phyloP scores from a whole-genome alignment of 2,113 vertebrate genomes.

The Saguinus imperator region DNA sequence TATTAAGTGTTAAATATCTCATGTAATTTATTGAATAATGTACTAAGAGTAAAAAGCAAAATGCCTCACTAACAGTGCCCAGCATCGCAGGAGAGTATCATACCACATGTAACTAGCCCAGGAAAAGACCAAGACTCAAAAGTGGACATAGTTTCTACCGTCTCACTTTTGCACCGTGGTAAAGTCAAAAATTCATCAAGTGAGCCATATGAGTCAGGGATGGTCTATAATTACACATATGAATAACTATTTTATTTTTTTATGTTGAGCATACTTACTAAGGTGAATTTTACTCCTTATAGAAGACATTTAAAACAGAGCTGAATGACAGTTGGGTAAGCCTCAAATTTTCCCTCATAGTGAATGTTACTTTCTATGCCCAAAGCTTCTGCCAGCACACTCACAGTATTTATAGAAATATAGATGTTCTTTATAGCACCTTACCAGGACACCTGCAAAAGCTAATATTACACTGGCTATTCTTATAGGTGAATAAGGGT shows the following conservation, averaged over 20 bases:
- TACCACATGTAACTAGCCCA: not conserved
- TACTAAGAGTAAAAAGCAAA: not conserved
- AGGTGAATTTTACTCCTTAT: not conserved
- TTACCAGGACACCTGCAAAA: not conserved
- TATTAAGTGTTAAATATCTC: not conserved
- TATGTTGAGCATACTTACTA: not conserved
- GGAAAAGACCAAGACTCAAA: not conserved
- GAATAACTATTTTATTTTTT: not conserved
- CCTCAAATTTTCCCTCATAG: slow-evolving; percentile 3
- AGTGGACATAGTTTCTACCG: not conserved
- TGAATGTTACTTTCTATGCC: not conserved
- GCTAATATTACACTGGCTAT: slow-evolving; percentile 18
- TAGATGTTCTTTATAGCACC: not conserved
- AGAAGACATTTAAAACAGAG: not conserved
- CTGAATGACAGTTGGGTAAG: not conserved
- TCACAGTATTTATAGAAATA: not conserved
- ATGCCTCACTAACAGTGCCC: not conserved
- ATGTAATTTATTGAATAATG: not conserved
- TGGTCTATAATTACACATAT: not conserved
- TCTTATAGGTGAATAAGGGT: slow-evolving; percentile 51
- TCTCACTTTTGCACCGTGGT: not conserved
- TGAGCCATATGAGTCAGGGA: not conserved
- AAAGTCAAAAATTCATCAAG: not conserved
- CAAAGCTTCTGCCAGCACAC: not conserved
- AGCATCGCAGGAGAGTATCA: not conserved